These are phyloP conservation scores for Diarsia mendica DNA, from an alignment of 2,888 invertebrate species.

Conservation along the genomic window DNA sequence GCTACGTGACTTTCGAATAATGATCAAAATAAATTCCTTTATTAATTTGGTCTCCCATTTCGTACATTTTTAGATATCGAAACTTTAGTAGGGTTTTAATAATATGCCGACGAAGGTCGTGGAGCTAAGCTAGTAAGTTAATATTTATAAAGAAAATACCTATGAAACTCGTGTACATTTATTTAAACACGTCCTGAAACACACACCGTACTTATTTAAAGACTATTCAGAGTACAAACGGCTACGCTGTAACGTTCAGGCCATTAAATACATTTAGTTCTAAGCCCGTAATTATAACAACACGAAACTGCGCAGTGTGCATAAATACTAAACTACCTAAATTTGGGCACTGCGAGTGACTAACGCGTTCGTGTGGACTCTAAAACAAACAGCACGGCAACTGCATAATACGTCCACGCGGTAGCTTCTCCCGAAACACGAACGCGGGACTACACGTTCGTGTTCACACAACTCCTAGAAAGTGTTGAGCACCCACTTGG, in stretches of 20 bases:
- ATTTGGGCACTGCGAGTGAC: constrained; percentile 42
- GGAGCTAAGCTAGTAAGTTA: background rate
- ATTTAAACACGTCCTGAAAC: background rate
- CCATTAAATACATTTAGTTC: constrained; percentile 44
- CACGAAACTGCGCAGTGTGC: constrained; percentile 38
- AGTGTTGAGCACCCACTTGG: constrained; percentile 40
- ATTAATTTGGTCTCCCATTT: too few relatives aligned
- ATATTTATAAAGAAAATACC: background rate
- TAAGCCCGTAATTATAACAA: constrained; percentile 51
- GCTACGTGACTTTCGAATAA: too few relatives aligned
- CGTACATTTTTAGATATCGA: too few relatives aligned
- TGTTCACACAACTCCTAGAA: constrained; percentile 26
- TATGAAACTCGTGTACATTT: background rate
- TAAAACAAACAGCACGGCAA: constrained; percentile 43
- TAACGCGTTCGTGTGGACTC: constrained; percentile 48
- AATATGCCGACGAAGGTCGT: too few relatives aligned
- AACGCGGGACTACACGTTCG: background rate
- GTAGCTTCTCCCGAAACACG: constrained; percentile 37
- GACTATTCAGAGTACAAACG: constrained; percentile 24
- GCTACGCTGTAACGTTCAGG: constrained; percentile 1
- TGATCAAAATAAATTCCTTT: too few relatives aligned
- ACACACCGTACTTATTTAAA: constrained; percentile 1
- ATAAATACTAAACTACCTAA: constrained; percentile 54
- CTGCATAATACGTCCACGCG: constrained; percentile 39
- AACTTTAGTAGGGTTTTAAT: too few relatives aligned